A percentile compares a stretch with the other conserved stretches of the same genome.
phyloP scores from a whole-genome alignment of 2,888 invertebrate genomes.

The Pammene aurita region DNA sequence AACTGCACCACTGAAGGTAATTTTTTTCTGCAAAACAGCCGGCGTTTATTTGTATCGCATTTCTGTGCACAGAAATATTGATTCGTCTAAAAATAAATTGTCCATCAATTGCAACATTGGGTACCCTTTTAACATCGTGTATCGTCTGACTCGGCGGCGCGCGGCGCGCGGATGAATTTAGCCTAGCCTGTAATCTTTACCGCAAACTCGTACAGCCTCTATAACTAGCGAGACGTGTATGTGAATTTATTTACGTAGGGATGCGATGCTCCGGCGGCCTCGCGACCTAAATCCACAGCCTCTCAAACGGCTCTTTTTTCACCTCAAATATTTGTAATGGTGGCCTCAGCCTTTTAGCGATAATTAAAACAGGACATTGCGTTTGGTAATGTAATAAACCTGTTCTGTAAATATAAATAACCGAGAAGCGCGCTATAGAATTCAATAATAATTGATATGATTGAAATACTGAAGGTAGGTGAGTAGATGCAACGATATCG shows the following conservation, averaged over 20 bases:
- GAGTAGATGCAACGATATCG: conserved; percentile 49
- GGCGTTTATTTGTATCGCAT: not conserved
- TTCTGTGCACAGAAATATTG: conserved; percentile 47
- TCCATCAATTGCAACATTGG: conserved; percentile 16
- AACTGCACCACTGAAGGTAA: conserved; percentile 45
- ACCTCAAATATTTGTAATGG: conserved; percentile 35
- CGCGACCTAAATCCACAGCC: conserved; percentile 62
- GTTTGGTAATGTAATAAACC: conserved; percentile 26
- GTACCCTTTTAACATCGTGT: conserved; percentile 27
- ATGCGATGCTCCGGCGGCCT: conserved; percentile 58
- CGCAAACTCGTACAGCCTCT: conserved; percentile 45
- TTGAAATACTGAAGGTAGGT: not conserved
- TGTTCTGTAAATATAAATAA: not conserved
- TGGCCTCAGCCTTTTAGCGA: conserved; percentile 48
- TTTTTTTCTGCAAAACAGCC: conserved; percentile 3
- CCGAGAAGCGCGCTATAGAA: not conserved
- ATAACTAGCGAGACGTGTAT: conserved; percentile 64
- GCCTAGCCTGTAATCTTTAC: conserved; percentile 41
- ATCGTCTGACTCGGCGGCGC: conserved; percentile 24
- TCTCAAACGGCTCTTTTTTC: conserved; percentile 36
- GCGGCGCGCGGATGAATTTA: conserved; percentile 37
- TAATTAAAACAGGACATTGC: conserved; percentile 53
- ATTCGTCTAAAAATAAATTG: conserved; percentile 48
- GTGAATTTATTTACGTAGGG: conserved; percentile 67
- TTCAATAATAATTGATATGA: not conserved